phyloP scores from a whole-genome alignment of 2,113 vertebrate species.

The Toxostoma redivivum region DNA sequence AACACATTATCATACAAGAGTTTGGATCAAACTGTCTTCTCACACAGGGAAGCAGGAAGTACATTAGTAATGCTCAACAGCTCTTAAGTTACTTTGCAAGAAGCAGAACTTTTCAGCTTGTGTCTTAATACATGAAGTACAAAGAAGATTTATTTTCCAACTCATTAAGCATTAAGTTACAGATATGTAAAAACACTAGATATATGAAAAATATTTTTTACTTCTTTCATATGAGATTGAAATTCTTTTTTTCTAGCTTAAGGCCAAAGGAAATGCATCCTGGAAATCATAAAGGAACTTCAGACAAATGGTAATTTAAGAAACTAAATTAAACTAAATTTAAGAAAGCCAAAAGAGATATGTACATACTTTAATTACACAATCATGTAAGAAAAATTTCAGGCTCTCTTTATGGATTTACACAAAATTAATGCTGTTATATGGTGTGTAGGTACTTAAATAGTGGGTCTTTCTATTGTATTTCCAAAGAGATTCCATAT shows the following conservation, averaged over 20 bases:
- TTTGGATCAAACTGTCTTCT: neutral
- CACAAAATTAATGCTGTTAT: neutral
- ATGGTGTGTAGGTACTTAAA: neutral
- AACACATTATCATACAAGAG: neutral
- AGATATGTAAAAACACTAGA: neutral
- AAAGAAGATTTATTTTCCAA: neutral
- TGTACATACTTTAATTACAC: neutral
- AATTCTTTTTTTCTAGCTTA: neutral
- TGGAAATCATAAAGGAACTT: neutral
- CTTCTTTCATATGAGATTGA: neutral
- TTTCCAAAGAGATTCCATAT: neutral
- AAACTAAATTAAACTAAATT: neutral
- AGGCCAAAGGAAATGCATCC: neutral
- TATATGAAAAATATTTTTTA: neutral
- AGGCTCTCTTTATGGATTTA: neutral
- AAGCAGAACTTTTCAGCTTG: neutral
- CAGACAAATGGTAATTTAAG: neutral
- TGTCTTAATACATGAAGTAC: neutral
- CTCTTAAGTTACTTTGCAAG: neutral
- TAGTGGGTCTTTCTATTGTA: accelerated
- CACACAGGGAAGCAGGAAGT: neutral
- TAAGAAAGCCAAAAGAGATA: neutral
- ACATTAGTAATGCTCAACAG: neutral
- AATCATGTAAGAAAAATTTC: neutral
- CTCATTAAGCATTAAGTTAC: neutral